phyloP scores from a whole-genome alignment of 2,113 vertebrate genomes.

The Bagarius yarrelli region DNA sequence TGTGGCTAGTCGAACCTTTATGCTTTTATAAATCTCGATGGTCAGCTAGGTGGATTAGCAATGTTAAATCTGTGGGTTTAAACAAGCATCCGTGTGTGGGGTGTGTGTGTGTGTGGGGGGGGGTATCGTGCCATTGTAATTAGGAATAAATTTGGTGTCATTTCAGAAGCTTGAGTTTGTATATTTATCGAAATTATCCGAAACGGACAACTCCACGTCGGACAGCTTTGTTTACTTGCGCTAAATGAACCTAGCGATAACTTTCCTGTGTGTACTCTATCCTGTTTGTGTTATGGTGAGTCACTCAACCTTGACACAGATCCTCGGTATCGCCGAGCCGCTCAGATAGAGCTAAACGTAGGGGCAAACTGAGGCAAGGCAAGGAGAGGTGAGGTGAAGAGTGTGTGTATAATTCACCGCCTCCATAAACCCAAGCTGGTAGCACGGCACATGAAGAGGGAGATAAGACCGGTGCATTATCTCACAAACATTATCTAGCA shows the following conservation, averaged over 20 bases:
- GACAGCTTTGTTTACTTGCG: not conserved
- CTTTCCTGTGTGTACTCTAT: conserved; percentile 33
- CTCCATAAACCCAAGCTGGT: conserved; percentile 29
- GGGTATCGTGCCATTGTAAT: too few relatives aligned
- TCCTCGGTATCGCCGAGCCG: conserved; percentile 48
- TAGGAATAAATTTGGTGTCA: too few relatives aligned
- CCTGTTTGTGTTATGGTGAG: conserved; percentile 49
- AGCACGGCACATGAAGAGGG: conserved; percentile 31
- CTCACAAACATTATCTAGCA: conserved; percentile 34
- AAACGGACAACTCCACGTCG: conserved; percentile 12
- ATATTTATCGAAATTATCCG: not conserved
- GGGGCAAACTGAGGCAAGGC: conserved; percentile 46
- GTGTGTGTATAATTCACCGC: conserved; percentile 46
- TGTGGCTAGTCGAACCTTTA: not conserved
- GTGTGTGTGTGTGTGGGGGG: too few relatives aligned
- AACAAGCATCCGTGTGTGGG: too few relatives aligned
- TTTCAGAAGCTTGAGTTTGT: too few relatives aligned
- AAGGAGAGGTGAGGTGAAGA: conserved; percentile 20
- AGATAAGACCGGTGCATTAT: conserved; percentile 44
- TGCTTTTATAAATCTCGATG: not conserved
- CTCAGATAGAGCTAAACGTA: conserved; percentile 54
- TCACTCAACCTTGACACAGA: conserved; percentile 59
- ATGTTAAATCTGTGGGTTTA: too few relatives aligned
- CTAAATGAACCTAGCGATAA: not conserved
- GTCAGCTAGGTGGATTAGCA: too few relatives aligned